phyloP scores from a whole-genome alignment of 2,888 invertebrate species.

The Taenaris catops region DNA sequence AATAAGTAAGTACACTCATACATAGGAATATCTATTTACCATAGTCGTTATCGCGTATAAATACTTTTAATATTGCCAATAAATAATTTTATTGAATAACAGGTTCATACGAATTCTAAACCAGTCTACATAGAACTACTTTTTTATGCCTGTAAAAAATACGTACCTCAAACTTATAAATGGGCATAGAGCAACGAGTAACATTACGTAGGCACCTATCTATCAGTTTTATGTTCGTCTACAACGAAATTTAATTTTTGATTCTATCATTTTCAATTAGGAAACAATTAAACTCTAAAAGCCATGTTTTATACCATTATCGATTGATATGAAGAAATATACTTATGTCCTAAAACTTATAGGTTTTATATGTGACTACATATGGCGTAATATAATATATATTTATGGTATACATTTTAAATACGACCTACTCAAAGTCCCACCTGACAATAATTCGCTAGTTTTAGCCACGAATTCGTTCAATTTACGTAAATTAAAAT shows the following conservation, averaged over 20 bases:
- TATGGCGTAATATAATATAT: no score
- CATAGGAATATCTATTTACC: background rate
- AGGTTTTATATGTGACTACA: no score
- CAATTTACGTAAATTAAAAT: no score
- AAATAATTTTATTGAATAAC: constrained; percentile 6
- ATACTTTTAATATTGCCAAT: constrained; percentile 1
- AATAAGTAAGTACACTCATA: background rate
- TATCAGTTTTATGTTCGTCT: constrained; percentile 15
- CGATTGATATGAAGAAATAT: constrained; percentile 5
- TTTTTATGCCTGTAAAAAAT: constrained; percentile 6
- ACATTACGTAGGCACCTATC: constrained; percentile 7
- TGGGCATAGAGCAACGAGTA: constrained; percentile 7
- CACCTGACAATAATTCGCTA: no score
- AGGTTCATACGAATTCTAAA: constrained; percentile 5
- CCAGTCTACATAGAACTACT: constrained; percentile 1
- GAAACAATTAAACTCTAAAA: constrained; percentile 16
- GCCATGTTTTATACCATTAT: constrained; percentile 12
- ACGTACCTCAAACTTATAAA: constrained; percentile 6
- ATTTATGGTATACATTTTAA: no score
- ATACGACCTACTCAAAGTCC: no score
- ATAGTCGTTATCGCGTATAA: no score
- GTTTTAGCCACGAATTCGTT: no score
- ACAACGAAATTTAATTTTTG: constrained; percentile 18
- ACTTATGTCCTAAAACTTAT: background rate
- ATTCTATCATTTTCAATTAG: constrained; percentile 20